These are phyloP conservation scores for Lissonota sp. DNA, from an alignment of 2,888 invertebrate genomes.

Conservation along the genomic window DNA sequence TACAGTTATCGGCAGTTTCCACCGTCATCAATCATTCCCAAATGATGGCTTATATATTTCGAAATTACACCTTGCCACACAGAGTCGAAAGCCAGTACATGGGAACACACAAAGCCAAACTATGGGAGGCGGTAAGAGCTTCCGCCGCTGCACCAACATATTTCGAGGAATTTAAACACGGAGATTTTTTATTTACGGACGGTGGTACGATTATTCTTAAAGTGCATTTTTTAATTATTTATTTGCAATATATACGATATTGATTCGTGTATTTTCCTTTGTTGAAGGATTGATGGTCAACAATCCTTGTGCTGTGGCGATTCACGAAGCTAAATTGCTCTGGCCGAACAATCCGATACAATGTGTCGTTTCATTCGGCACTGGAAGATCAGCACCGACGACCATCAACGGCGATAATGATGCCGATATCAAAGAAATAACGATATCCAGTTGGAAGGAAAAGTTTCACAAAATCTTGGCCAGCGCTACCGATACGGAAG, in stretches of 20 bases:
- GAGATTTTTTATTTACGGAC: slow-evolving; percentile 87
- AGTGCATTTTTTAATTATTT: neutral
- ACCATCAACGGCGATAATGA: slow-evolving; percentile 70
- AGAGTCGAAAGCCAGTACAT: slow-evolving; percentile 89
- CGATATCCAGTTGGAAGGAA: slow-evolving; percentile 88
- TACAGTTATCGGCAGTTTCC: slow-evolving; percentile 90
- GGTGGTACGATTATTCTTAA: slow-evolving; percentile 83
- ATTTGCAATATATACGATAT: too few relatives aligned
- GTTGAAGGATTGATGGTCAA: slow-evolving; percentile 91
- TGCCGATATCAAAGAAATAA: slow-evolving; percentile 75
- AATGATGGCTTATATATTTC: slow-evolving; percentile 92
- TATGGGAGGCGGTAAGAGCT: slow-evolving; percentile 95
- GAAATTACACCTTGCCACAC: slow-evolving; percentile 92
- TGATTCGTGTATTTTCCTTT: slow-evolving; percentile 27
- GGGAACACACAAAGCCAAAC: slow-evolving; percentile 88
- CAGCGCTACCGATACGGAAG: slow-evolving; percentile 95
- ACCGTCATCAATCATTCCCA: slow-evolving; percentile 91
- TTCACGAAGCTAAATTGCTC: slow-evolving; percentile 93
- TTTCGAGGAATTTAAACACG: slow-evolving; percentile 92
- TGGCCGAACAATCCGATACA: slow-evolving; percentile 91
- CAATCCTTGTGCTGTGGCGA: slow-evolving; percentile 94
- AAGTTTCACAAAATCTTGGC: slow-evolving; percentile 93
- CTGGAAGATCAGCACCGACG: slow-evolving; percentile 86
- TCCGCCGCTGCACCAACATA: slow-evolving; percentile 97
- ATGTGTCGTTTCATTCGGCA: slow-evolving; percentile 94